Evolutionary conservation across 2,113 vertebrate species (phyloP).

Genomic region (Cryptoleucopteryx plumbea): DNA sequence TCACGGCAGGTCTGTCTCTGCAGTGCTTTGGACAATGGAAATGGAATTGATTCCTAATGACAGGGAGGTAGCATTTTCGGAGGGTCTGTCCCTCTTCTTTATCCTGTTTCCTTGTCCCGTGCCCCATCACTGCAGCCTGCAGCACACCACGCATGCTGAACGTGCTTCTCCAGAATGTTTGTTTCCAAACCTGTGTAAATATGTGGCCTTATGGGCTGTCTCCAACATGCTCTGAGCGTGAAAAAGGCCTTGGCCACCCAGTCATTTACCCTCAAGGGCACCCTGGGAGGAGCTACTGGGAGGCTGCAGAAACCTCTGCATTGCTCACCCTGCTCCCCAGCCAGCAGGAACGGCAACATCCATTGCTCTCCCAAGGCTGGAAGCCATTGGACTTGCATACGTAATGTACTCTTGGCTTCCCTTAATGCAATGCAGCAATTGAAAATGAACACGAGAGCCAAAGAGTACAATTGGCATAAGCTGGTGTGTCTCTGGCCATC

Average conservation of each 20-base stretch:
- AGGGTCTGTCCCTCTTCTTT: background rate
- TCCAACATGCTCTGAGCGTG: background rate
- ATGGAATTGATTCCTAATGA: background rate
- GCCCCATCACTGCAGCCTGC: background rate
- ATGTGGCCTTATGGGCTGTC: rapidly evolving
- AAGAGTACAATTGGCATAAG: background rate
- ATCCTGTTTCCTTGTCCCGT: background rate
- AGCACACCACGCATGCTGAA: background rate
- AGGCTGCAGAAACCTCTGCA: background rate
- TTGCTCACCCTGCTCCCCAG: background rate
- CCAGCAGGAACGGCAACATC: background rate
- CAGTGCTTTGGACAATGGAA: background rate
- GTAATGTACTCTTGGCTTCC: background rate
- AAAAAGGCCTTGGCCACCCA: background rate
- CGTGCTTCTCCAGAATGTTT: background rate
- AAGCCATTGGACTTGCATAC: background rate
- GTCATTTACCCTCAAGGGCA: background rate
- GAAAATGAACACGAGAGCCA: background rate
- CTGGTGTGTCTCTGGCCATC: background rate
- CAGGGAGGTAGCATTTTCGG: background rate
- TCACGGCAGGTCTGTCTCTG: background rate
- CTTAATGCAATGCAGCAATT: background rate
- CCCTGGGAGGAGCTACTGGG: background rate
- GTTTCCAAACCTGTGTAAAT: background rate
- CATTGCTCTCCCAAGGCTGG: background rate